Evolutionary conservation across 2,888 invertebrate genomes (phyloP), one percentile per base, ranked within the genome.

Genomic region (Aphelenchoides bicaudatus): DNA sequence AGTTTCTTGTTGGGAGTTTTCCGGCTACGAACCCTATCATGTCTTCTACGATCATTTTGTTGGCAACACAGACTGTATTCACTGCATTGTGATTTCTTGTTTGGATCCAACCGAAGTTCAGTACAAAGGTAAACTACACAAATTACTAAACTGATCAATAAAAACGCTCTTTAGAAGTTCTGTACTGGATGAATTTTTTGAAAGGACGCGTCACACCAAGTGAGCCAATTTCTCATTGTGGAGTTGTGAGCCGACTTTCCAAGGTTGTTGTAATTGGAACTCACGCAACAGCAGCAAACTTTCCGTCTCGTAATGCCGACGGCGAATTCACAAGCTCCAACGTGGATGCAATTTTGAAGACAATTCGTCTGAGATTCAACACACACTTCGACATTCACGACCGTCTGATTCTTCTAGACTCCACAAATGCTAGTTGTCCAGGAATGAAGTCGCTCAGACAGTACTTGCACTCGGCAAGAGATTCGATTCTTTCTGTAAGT

Each of bases 101-200:
- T 83, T 84, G 66, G 87, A 88, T 72, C 83, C 87, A 4, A 84
- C 84, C 43, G 85, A 86, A 63, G 66, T 71, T 5, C 72, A 73
- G 51, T 74, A 78, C 56, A 71, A 69, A 75, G 81, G n/a, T n/a
- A n/a, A n/a, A n/a, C 74, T 61, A 85, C 86, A 28, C 83, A 13
- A 52, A 13, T 49, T 13, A 13, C 16, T 13, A 37, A 49, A 46
- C 10, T 52, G 16, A 49, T 52, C 10, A 13, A 39, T 49, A 52
- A 10, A 37, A 37, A 46, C 31, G 29, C 16, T 10, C 8, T 48
- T 5, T 54, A 13, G 29, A 75, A 62, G 85, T 86, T 29, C 83
- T 84, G 70, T 88, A 87, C 81, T 88, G 88, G 88, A 80, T 88
- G 58, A 85, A 86, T 72, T 88, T 88, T 79, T 82, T 88, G 58